Evolutionary conservation across 2,888 invertebrate species (phyloP), one percentile per base, ranked within the genome.

Genomic region (Temnothorax unifasciatus): DNA sequence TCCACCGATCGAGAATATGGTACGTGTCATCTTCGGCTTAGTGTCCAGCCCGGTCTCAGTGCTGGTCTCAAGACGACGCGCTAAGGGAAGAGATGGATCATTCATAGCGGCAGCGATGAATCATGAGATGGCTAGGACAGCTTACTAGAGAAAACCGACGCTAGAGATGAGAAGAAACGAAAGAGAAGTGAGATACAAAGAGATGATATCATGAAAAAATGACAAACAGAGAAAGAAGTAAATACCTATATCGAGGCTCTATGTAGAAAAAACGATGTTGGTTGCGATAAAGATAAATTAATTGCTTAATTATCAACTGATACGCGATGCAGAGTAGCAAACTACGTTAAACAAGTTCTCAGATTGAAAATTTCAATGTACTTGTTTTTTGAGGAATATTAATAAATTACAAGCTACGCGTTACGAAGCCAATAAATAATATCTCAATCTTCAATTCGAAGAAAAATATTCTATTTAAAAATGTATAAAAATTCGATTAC

Each of bases 71-170:
- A 87, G 83, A 88, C 83, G 85, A 84, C 82, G 54, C 74, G 74
- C 52, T 73, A 50, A 66, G 64, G 69, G 92, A 93, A 93, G 94
- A 95, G 94, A 94, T 94, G 94, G 94, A 94, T 94, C 94, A 95
- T 95, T 94, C 94, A 94, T 94, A 94, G 94, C 92, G 93, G 93
- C 92, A 86, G 94, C 94, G 92, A 94, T 94, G 94, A 94, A 94
- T 94, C 94, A 95, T 94, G 94, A 89, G 91, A 92, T 93, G 90
- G 91, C 92, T 91, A 90, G 92, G 88, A 90, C 90, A 90, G 91
- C 91, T 85, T 85, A 90, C 87, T 90, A 90, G 86, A 90, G 86
- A 82, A 85, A 86, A 82, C 68, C 87, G 85, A 83, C 71, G 95
- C 79, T 11, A 21, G 54, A 57, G 34, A 79, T 18, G 59, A 71